A percentile compares a stretch with the other conserved stretches of the same genome.
Conservation (phyloP, 2,888 invertebrate species). For the Lepidonotus clava region DNA sequence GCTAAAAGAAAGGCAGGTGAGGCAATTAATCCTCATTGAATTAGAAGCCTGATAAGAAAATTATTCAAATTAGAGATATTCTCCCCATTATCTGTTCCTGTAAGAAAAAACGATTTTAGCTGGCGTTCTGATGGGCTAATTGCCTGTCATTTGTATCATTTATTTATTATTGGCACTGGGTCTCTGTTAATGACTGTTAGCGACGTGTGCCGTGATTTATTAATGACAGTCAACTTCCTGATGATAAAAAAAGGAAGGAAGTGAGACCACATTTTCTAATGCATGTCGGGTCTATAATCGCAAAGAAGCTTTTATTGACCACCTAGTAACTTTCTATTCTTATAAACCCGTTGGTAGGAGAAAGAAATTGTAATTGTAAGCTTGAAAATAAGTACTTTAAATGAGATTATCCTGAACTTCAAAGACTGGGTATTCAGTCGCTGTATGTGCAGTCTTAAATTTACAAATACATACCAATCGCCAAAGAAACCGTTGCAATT, state of each 20-base stretch:
- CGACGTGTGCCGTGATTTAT: not conserved
- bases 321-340: too few relatives aligned
- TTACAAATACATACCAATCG: too few relatives aligned
- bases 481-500: too few relatives aligned
- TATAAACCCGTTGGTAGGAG: too few relatives aligned
- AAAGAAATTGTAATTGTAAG: too few relatives aligned
- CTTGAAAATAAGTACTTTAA: too few relatives aligned
- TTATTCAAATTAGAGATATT: conserved; percentile 34
- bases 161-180: conserved; percentile 3
- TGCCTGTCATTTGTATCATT: not conserved
- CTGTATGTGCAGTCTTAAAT: too few relatives aligned
- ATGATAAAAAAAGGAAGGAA: not conserved
- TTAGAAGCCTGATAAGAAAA: not conserved
- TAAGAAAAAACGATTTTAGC: not conserved
- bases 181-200: not conserved
- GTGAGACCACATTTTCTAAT: too few relatives aligned
- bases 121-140: not conserved
- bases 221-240: not conserved
- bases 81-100: not conserved
- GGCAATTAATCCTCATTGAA: not conserved
- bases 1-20: not conserved
- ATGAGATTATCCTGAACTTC: too few relatives aligned
- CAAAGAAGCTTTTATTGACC: too few relatives aligned
- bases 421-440: too few relatives aligned
- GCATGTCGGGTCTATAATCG: too few relatives aligned